A percentile compares a stretch with the other conserved stretches of the same genome.
Conservation (phyloP, 2,113 vertebrate genomes). For the Crotalus horridus region DNA sequence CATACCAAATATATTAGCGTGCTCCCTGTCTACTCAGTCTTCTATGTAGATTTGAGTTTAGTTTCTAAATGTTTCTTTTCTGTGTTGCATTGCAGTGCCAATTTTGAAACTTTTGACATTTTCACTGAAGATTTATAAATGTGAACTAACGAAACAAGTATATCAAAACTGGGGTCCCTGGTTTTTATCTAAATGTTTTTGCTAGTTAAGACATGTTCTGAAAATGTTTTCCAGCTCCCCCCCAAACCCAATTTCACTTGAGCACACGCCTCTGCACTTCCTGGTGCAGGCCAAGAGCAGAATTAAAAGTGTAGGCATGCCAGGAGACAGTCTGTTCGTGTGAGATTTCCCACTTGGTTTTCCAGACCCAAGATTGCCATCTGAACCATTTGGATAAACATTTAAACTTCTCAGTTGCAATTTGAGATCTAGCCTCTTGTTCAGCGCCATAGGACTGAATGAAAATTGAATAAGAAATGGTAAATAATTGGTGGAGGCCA, state of each 20-base stretch:
- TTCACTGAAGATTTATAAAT: not conserved
- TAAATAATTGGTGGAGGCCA: not conserved
- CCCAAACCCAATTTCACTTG: not conserved
- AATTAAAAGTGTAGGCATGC: constrained; percentile 40
- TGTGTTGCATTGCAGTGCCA: constrained; percentile 9
- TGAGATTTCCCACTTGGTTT: constrained; percentile 14
- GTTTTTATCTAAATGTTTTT: constrained; percentile 16
- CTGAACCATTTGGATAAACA: not conserved
- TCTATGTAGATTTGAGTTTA: not conserved
- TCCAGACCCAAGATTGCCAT: constrained; percentile 17
- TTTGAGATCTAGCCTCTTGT: not conserved
- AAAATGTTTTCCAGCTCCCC: not conserved
- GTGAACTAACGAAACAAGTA: not conserved
- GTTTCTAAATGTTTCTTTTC: not conserved
- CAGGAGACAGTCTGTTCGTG: constrained; percentile 31
- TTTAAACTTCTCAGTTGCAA: not conserved
- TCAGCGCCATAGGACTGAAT: not conserved
- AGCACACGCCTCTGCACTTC: constrained; percentile 41
- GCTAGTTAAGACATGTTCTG: constrained; percentile 8
- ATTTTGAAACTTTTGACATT: not conserved
- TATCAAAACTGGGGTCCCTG: not conserved
- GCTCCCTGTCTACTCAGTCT: not conserved
- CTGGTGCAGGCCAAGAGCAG: constrained; percentile 36
- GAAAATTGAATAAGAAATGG: not conserved
- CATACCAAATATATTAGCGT: not conserved